Conservation (phyloP, 1,140 invertebrate species). For the Bombus haemorrhoidalis region DNA sequence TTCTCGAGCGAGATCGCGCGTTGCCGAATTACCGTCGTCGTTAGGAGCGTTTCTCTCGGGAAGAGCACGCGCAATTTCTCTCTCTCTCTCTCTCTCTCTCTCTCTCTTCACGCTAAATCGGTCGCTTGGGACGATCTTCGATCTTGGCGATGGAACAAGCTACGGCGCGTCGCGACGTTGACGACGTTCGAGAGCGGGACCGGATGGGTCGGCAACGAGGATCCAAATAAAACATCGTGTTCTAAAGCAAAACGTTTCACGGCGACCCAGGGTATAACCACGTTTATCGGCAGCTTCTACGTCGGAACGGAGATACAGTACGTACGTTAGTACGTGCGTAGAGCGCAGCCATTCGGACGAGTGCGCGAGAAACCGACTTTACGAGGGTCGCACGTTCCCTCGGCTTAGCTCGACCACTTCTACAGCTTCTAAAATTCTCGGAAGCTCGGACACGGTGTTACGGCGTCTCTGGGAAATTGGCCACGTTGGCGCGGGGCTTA, state of each 20-base stretch:
- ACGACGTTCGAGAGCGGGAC: too few relatives aligned
- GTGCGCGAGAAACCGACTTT: slow-evolving; percentile 14
- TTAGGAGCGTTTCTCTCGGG: too few relatives aligned
- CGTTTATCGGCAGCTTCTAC: neutral
- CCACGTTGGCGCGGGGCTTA: neutral
- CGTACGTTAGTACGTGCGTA: too few relatives aligned
- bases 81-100: too few relatives aligned
- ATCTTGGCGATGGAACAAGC: neutral
- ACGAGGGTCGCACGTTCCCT: slow-evolving; percentile 21
- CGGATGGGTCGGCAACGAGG: too few relatives aligned
- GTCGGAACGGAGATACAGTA: neutral
- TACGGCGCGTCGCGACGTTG: too few relatives aligned
- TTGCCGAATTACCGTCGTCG: too few relatives aligned
- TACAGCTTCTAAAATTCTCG: slow-evolving; percentile 3
- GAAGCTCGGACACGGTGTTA: neutral
- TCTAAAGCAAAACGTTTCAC: neutral
- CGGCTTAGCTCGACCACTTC: neutral
- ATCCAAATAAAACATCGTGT: neutral
- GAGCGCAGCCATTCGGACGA: neutral
- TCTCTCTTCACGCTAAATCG: neutral
- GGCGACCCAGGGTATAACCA: neutral
- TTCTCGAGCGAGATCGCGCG: too few relatives aligned
- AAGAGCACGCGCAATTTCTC: too few relatives aligned
- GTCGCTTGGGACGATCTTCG: neutral
- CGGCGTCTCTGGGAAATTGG: neutral